Evolutionary conservation across 1,140 invertebrate genomes (phyloP), one percentile per base, ranked within the genome.

Genomic region (Polypedilum pembai): DNA sequence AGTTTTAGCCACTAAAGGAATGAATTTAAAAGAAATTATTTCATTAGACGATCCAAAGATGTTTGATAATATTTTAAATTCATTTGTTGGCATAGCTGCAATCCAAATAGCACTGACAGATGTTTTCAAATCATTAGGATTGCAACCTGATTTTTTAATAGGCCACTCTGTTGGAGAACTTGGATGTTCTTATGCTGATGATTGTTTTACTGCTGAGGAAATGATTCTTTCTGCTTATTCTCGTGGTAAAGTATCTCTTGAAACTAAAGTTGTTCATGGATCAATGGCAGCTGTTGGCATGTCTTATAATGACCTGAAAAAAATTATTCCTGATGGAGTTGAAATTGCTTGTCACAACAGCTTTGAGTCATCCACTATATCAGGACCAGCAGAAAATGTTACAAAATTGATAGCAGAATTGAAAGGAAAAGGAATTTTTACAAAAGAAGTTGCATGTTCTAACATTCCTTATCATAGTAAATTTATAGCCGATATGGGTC

Each of bases 21-120:
- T 93, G 45, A 87, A 92, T 78, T 84, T 94, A 3, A 84, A 88
- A 41, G 79, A 89, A 72, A 85, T 94, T 76, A 80, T 94, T 82
- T 66, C 85, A 86, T 75, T 85, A 86, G 78, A 85, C 83, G 0
- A 76, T 77, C 20, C 79, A 84, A 73, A 76, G 76, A 0, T 87
- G 86, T 73, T 77, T 80, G 65, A 80, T 80, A 33, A 85, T 82
- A 3, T 80, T 83, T 15, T 81, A 75, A n/a, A 78, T 82, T 0
- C 91, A 0, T 97, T 98, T 84, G 89, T 97, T 63, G 92, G 92
- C 41, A 97, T 98, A 78, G 93, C 94, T n/a, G 91, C 94, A 20
- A 89, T 98, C 83, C 84, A 94, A 87, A 90, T 96, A 76, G 94
- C 88, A 24, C 83, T 97, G 15, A 90, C 93, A 10, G 93, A 96